Evolutionary conservation across 1,140 invertebrate species (phyloP).

Genomic region (Drosophila arizonae): DNA sequence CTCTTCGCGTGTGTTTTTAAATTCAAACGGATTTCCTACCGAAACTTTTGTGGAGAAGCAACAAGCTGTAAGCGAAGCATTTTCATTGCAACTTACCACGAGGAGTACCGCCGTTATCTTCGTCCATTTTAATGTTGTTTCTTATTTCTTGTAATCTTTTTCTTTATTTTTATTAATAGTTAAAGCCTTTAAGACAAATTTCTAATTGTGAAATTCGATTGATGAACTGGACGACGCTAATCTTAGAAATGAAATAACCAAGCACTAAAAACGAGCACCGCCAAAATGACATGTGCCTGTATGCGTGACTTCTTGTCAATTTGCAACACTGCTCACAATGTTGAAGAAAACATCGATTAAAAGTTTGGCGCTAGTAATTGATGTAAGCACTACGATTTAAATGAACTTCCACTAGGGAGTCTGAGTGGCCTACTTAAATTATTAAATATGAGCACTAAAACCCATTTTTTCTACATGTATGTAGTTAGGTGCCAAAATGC

Average conservation of each 20-base stretch:
- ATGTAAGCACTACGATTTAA: neutral
- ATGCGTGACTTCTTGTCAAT: neutral
- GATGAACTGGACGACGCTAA: constrained; percentile 14
- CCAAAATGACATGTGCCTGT: constrained; percentile 39
- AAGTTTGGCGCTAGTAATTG: constrained; percentile 1
- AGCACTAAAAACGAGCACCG: constrained; percentile 26
- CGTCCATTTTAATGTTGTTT: constrained; percentile 23
- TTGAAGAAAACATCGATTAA: constrained; percentile 8
- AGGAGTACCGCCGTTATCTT: constrained; percentile 26
- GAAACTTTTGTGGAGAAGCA: neutral
- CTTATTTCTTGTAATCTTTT: neutral
- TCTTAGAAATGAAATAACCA: constrained; percentile 43
- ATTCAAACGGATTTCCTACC: constrained; percentile 28
- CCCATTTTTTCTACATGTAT: too few species aligned
- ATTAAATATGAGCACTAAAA: too few species aligned
- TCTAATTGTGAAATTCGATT: neutral
- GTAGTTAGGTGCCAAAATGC: too few species aligned
- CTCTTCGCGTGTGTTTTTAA: constrained; percentile 28
- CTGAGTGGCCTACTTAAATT: too few species aligned
- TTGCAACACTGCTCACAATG: constrained; percentile 19
- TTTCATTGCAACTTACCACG: constrained; percentile 34
- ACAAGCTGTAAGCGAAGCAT: neutral
- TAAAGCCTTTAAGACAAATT: neutral
- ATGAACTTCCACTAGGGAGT: neutral
- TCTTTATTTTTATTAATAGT: neutral